Conservation (phyloP, 2,113 vertebrate species). For the Rhadina sibilatrix region DNA sequence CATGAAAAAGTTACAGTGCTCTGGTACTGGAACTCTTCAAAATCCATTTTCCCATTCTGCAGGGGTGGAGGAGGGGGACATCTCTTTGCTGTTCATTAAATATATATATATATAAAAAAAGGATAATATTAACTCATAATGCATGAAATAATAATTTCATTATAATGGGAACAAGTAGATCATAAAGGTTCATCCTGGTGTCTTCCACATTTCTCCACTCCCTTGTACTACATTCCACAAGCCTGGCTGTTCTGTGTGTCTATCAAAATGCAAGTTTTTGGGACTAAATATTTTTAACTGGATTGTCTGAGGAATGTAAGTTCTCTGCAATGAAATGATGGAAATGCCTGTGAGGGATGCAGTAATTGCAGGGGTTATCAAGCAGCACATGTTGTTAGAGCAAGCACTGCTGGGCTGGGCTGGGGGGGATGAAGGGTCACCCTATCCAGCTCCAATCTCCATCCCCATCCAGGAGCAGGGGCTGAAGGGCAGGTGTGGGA, state of each 20-base stretch:
- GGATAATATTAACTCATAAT: neutral
- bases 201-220: neutral
- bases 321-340: neutral
- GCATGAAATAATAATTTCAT: neutral
- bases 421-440: neutral
- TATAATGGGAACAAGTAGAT: neutral
- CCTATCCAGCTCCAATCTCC: accelerated
- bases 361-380: neutral
- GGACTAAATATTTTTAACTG: neutral
- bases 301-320: neutral
- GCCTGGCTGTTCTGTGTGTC: neutral
- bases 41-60: slow-evolving; percentile 71
- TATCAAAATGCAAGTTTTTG: neutral
- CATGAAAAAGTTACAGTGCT: slow-evolving; percentile 80
- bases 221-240: neutral
- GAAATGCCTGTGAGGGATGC: neutral
- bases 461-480: neutral
- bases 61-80: slow-evolving; percentile 75
- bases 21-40: slow-evolving; percentile 69
- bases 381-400: neutral
- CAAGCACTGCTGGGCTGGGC: neutral
- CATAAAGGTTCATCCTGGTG: neutral
- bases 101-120: neutral
- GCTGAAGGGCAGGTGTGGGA: neutral
- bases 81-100: slow-evolving; percentile 73